Evolutionary conservation across 2,888 invertebrate species (phyloP), one percentile per base, ranked within the genome.

Genomic region (Malacosoma neustria): DNA sequence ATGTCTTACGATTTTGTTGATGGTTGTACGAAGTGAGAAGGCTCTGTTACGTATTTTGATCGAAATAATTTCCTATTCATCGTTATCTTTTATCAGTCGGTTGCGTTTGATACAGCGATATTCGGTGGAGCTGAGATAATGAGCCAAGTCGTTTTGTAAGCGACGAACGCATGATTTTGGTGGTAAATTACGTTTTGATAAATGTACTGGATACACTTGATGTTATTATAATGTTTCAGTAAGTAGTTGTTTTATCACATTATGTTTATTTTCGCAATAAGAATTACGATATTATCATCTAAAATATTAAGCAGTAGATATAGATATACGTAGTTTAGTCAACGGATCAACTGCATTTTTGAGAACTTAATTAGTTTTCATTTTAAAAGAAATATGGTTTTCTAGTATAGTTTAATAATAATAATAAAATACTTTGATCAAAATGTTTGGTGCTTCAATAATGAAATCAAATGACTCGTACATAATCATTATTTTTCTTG

Each of bases 1-100:
- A 72, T 73, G 62, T 66, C 70, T 68, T 63, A 68, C 68, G 71
- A 76, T 76, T 71, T 63, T 61, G 69, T 65, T 55, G 65, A 75
- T 70, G 64, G 60, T 41, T 60, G 58, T 63, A 51, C 54, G 55
- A 49, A 46, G 51, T 48, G 42, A 39, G 36, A 40, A 48, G 43
- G 47, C 52, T 46, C 38, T 35, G 39, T 43, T 47, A 42, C 32
- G 39, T 40, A 37, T 43, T 39, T 40, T 43, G 36, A 37, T 42
- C 36, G 14, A 33, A 36, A 35, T 37, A 22, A 22, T 22, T 22
- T 22, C 22, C 22, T 22, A 22, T 22, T 9, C 22, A 3, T 22
- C 22, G 22, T 22, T 22, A 22, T 22, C 22, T 22, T 22, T 22
- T 9, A 22, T 22, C 22, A 22, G 22, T 22, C 22, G 22, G 22